Percentiles rank a stretch among this genome's conserved stretches.
phyloP scores from a whole-genome alignment of 1,140 invertebrate genomes.

The Prorops nasuta region DNA sequence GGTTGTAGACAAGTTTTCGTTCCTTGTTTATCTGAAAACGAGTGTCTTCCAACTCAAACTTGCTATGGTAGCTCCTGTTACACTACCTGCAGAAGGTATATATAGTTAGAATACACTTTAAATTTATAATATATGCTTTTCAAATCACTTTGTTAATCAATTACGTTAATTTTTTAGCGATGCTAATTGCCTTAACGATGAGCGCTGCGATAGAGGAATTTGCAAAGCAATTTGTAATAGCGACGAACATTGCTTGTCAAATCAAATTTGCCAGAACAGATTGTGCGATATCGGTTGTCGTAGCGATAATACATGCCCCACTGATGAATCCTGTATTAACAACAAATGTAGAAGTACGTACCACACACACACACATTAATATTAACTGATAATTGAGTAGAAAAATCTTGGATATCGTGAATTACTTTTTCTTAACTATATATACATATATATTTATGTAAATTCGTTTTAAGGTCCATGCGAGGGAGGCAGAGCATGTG shows the following conservation, averaged over 20 bases:
- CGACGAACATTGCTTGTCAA: conserved; percentile 73
- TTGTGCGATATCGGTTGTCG: conserved; percentile 83
- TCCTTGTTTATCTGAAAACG: conserved; percentile 62
- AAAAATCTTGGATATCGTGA: conserved; percentile 2
- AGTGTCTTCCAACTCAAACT: conserved; percentile 67
- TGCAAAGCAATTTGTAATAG: conserved; percentile 83
- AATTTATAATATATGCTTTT: too few relatives aligned
- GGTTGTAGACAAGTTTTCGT: conserved; percentile 69
- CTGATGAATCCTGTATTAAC: conserved; percentile 74
- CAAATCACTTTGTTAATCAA: conserved; percentile 21
- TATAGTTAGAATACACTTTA: too few relatives aligned
- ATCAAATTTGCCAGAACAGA: conserved; percentile 83
- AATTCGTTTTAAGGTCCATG: conserved; percentile 77
- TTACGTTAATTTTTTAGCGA: conserved; percentile 68
- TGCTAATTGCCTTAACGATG: conserved; percentile 76
- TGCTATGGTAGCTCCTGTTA: conserved; percentile 77
- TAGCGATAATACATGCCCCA: conserved; percentile 75
- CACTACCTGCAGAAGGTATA: conserved; percentile 68
- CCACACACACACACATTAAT: too few relatives aligned
- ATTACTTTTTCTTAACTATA: too few relatives aligned
- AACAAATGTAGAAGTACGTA: conserved; percentile 74
- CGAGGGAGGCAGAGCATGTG: conserved; percentile 66
- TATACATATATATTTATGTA: too few relatives aligned
- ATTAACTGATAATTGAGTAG: not conserved
- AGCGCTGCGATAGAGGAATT: conserved; percentile 76